Conservation (phyloP, 2,888 invertebrate species). For the Erebia aethiops region DNA sequence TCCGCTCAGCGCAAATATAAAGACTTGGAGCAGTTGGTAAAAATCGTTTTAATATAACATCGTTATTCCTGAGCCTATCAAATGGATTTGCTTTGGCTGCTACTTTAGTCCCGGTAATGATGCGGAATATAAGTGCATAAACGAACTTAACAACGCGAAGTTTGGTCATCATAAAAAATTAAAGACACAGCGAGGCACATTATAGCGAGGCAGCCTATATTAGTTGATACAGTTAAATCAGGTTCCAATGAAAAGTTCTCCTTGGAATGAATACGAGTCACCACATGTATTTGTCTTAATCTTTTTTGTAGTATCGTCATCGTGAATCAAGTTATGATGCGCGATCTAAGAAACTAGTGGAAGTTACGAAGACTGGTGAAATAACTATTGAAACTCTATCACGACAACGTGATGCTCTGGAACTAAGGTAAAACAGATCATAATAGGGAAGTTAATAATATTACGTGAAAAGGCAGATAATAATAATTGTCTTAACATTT, state of each 20-base stretch:
- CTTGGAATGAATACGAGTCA: too few species aligned
- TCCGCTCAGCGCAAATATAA: slow-evolving; percentile 63
- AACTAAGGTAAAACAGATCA: slow-evolving; percentile 53
- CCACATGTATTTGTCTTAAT: background rate
- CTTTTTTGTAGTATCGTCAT: slow-evolving; percentile 62
- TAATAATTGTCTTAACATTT: background rate
- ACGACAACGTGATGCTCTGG: slow-evolving; percentile 72
- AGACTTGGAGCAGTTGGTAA: slow-evolving; percentile 75
- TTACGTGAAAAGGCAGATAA: background rate
- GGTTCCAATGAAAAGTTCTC: too few species aligned
- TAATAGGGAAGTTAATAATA: background rate
- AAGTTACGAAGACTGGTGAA: slow-evolving; percentile 74
- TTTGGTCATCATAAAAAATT: too few species aligned
- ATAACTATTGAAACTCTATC: slow-evolving; percentile 66
- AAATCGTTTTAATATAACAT: background rate
- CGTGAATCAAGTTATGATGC: slow-evolving; percentile 69
- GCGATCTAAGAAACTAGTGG: slow-evolving; percentile 66
- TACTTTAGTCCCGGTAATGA: background rate
- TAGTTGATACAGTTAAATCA: too few species aligned
- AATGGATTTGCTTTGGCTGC: background rate
- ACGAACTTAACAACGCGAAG: background rate
- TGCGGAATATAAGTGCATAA: background rate
- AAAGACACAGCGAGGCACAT: too few species aligned
- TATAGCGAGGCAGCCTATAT: too few species aligned
- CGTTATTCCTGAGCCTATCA: background rate